Evolutionary conservation across 2,113 vertebrate species (phyloP).

Genomic region (Cyanocitta stelleri): DNA sequence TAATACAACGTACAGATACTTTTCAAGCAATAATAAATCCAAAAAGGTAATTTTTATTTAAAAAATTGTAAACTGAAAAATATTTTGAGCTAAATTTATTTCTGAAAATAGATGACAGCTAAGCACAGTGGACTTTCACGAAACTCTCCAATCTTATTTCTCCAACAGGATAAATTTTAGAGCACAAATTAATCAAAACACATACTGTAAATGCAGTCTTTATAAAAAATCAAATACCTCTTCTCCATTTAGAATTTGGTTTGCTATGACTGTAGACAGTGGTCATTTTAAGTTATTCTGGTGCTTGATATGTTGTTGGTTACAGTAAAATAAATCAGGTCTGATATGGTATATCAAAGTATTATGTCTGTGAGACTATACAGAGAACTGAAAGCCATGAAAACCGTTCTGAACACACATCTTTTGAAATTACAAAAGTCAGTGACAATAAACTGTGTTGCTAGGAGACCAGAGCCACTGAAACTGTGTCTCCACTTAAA

Average conservation of each 20-base stretch:
- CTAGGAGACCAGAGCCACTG: constrained; percentile 7
- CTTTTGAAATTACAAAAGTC: not conserved
- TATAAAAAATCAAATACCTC: not conserved
- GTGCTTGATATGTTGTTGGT: not conserved
- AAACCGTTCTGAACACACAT: not conserved
- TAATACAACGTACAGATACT: not conserved
- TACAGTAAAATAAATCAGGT: not conserved
- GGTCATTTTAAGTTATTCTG: not conserved
- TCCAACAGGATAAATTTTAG: not conserved
- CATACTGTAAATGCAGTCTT: not conserved
- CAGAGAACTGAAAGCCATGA: not conserved
- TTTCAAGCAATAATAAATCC: not conserved
- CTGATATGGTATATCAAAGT: not conserved
- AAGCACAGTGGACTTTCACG: not conserved
- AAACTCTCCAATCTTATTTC: not conserved
- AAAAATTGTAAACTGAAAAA: not conserved
- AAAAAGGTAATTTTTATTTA: not conserved
- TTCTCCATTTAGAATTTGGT: not conserved
- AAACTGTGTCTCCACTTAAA: not conserved
- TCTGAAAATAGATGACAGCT: not conserved
- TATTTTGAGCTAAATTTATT: not conserved
- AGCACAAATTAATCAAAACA: not conserved
- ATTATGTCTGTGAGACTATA: not conserved
- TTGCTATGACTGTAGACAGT: not conserved
- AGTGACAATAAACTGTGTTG: not conserved